phyloP scores from a whole-genome alignment of 2,113 vertebrate species.

The Alexandromys fortis region DNA sequence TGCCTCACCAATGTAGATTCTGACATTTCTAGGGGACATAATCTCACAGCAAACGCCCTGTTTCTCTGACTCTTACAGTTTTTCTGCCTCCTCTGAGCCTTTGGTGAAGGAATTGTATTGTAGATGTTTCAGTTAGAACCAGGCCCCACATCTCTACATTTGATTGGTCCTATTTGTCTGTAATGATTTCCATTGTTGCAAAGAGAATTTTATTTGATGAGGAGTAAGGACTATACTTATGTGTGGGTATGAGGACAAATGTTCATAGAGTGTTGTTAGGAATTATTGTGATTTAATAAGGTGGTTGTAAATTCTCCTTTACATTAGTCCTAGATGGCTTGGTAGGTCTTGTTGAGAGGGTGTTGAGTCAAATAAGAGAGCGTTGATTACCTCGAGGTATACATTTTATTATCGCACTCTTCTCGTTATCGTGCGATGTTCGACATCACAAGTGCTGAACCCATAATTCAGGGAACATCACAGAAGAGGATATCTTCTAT shows the following conservation, averaged over 20 bases:
- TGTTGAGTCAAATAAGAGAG: neutral
- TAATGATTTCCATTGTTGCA: neutral
- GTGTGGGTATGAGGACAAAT: neutral
- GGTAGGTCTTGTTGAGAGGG: no score
- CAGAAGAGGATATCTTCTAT: neutral
- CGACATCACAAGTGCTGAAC: neutral
- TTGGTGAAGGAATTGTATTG: neutral
- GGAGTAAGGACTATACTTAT: neutral
- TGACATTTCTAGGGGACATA: neutral
- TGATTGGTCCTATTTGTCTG: neutral
- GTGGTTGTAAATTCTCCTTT: neutral
- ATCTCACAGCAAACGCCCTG: neutral
- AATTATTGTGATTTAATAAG: neutral
- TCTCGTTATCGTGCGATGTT: neutral
- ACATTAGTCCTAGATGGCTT: neutral
- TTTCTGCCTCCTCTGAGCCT: neutral
- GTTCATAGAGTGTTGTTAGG: neutral
- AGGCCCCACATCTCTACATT: neutral
- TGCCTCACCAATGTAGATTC: neutral
- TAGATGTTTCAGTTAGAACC: neutral
- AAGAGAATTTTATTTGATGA: neutral
- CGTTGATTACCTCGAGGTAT: neutral
- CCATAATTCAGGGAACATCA: neutral
- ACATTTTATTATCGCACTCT: neutral
- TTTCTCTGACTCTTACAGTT: neutral